These are phyloP conservation scores for Oscheius sp. DNA, from an alignment of 2,888 invertebrate genomes.

Conservation along the genomic window DNA sequence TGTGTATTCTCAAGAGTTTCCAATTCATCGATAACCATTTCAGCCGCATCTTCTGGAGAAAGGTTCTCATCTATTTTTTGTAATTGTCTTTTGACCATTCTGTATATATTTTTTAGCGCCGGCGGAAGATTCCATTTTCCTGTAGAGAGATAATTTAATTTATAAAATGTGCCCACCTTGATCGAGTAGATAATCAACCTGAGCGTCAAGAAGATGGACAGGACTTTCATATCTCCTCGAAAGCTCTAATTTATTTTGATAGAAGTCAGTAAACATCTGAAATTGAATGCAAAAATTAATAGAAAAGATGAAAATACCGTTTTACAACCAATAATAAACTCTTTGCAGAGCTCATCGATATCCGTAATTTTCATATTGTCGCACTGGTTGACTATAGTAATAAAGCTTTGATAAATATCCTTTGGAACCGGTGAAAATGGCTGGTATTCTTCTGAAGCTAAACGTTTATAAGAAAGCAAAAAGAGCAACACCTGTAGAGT, in stretches of 20 bases:
- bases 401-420: conserved; percentile 55
- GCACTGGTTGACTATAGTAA: conserved; percentile 45
- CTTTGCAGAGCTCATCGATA: conserved; percentile 53
- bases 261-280: conserved; percentile 10
- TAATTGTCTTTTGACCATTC: conserved; percentile 36
- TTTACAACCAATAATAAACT: conserved; percentile 48
- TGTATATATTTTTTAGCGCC: conserved; percentile 63
- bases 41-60: not conserved
- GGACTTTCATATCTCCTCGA: not conserved
- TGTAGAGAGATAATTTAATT: conserved; percentile 1
- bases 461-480: not conserved
- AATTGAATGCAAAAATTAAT: not conserved
- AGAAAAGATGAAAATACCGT: conserved; percentile 30
- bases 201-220: not conserved
- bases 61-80: conserved; percentile 39
- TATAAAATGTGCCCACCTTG: not conserved
- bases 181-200: not conserved
- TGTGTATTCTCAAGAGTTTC: not conserved
- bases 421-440: not conserved
- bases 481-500: no score
- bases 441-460: not conserved
- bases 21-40: not conserved
- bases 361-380: conserved; percentile 45
- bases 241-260: not conserved
- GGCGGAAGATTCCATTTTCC: conserved; percentile 57